Evolutionary conservation across 1,140 invertebrate genomes (phyloP), one percentile per base, ranked within the genome.

Genomic region (Lethrus apterus): DNA sequence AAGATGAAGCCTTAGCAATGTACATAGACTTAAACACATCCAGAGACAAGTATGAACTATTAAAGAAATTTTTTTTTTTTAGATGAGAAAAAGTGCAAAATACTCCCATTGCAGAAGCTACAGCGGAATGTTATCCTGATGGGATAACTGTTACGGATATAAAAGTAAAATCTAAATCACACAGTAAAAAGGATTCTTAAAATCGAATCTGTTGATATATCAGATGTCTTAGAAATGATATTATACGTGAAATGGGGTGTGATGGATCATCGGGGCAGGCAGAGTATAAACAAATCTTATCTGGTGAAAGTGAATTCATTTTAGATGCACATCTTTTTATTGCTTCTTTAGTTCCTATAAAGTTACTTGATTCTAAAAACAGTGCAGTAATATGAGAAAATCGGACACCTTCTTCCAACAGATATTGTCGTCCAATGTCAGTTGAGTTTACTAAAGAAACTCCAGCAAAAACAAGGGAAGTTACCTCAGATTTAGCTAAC

Each of bases 361-460:
- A n/a, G n/a, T n/a, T n/a, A n/a, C n/a, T n/a, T n/a, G n/a, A n/a
- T n/a, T n/a, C n/a, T n/a, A n/a, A n/a, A n/a, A n/a, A n/a, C n/a
- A n/a, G n/a, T n/a, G n/a, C n/a, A n/a, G n/a, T n/a, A n/a, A n/a
- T n/a, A n/a, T n/a, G n/a, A n/a, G n/a, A n/a, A n/a, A n/a, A n/a
- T n/a, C n/a, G n/a, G n/a, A n/a, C n/a, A n/a, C n/a, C n/a, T n/a
- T n/a, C n/a, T n/a, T n/a, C n/a, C n/a, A n/a, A n/a, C n/a, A n/a
- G n/a, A n/a, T n/a, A n/a, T n/a, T n/a, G n/a, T n/a, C n/a, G n/a
- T n/a, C n/a, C n/a, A n/a, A 32, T 32, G 17, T 32, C 2, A 32
- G 17, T 32, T n/a, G 31, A n/a, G 31, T 32, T 32, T 32, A 32
- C 31, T 32, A 32, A 32, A 32, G 31, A 32, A 32, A 13, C 31